Evolutionary conservation across 2,888 invertebrate species (phyloP).

Genomic region (Adelognathus sp.): DNA sequence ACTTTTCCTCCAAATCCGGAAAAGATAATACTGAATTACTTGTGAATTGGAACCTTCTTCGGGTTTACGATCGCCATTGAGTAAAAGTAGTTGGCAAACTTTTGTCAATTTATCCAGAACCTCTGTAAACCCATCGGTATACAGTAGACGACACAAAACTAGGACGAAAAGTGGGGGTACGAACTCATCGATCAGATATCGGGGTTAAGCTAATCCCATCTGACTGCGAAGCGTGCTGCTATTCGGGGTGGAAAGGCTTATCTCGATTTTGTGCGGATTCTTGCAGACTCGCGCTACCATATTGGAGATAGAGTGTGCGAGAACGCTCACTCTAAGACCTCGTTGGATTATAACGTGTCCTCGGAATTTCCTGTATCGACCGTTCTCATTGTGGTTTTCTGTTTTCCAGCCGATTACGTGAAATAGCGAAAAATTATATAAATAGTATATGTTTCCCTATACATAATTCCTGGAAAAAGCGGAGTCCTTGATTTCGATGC

Average conservation of each 20-base stretch:
- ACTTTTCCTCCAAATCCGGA: no score
- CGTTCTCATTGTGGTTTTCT: not conserved
- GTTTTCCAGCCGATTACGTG: no score
- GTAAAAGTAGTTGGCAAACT: no score
- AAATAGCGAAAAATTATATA: no score
- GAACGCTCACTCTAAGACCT: constrained; percentile 10
- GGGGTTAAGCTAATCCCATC: constrained; percentile 68
- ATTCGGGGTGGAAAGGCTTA: constrained; percentile 56
- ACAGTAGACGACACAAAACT: not conserved
- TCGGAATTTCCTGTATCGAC: not conserved
- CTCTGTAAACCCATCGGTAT: no score
- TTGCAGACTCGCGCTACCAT: constrained; percentile 12
- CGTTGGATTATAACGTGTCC: not conserved
- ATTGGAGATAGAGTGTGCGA: constrained; percentile 1
- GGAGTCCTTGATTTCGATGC: no score
- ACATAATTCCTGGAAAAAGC: no score
- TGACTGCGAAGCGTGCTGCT: constrained; percentile 54
- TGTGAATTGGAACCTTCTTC: no score
- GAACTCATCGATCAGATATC: constrained; percentile 67
- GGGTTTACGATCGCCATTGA: no score
- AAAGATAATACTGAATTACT: no score
- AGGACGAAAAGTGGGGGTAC: constrained; percentile 41
- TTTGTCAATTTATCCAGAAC: no score
- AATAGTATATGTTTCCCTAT: no score
- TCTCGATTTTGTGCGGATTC: constrained; percentile 59